phyloP scores from a whole-genome alignment of 2,113 vertebrate genomes.

The Hypanus sabinus region DNA sequence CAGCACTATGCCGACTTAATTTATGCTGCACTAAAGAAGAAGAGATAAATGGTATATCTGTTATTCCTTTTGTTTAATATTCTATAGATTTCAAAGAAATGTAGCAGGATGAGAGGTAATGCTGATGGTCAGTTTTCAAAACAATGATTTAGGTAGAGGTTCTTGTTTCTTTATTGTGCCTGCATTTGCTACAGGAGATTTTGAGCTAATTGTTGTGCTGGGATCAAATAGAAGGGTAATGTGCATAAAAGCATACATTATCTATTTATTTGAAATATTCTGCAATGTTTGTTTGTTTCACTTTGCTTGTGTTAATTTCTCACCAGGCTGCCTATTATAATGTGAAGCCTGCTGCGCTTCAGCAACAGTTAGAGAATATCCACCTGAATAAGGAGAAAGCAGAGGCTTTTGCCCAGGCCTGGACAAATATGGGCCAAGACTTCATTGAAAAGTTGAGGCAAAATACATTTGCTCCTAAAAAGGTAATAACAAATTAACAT shows the following conservation, averaged over 20 bases:
- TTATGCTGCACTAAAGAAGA: not conserved
- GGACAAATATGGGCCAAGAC: conserved; percentile 75
- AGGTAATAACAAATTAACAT: conserved; percentile 59
- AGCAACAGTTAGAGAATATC: conserved; percentile 77
- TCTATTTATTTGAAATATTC: not conserved
- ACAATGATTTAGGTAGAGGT: not conserved
- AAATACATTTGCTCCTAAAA: conserved; percentile 75
- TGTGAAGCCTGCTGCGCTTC: conserved; percentile 70
- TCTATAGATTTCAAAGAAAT: not conserved
- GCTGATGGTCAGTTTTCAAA: not conserved
- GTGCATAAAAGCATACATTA: not conserved
- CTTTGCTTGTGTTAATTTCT: conserved; percentile 34
- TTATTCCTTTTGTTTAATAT: not conserved
- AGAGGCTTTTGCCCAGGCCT: conserved; percentile 71
- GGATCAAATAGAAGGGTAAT: not conserved
- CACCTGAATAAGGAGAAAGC: conserved; percentile 70
- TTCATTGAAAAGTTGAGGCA: conserved; percentile 79
- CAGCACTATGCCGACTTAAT: not conserved
- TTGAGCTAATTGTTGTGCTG: not conserved
- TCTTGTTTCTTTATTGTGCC: not conserved
- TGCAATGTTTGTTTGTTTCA: not conserved
- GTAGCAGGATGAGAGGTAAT: not conserved
- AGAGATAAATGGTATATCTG: not conserved
- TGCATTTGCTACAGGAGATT: not conserved
- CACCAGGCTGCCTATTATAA: conserved; percentile 83